Conservation (phyloP, 2,797 vertebrate genomes). For the Synanceia verrucosa region DNA sequence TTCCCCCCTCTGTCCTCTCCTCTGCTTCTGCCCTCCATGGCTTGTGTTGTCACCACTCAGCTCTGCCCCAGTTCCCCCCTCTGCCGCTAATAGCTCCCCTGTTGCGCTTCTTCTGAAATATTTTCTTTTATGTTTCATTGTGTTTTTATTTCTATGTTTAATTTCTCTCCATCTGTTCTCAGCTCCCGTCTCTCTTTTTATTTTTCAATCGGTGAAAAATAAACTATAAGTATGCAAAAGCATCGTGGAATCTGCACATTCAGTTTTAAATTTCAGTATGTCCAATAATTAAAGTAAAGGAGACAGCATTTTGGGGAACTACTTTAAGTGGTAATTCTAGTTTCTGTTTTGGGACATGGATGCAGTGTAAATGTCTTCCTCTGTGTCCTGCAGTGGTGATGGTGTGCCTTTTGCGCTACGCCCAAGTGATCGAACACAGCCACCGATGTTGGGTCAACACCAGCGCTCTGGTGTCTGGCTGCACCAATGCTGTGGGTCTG, state of each 20-base stretch:
- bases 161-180: neutral
- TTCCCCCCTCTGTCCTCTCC: constrained; percentile 26
- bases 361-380: neutral
- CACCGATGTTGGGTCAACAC: constrained; percentile 91
- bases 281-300: neutral
- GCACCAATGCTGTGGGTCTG: constrained; percentile 89
- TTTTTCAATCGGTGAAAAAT: neutral
- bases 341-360: neutral
- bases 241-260: neutral
- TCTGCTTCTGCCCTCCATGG: constrained; percentile 30
- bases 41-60: constrained; percentile 45
- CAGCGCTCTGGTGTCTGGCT: constrained; percentile 88
- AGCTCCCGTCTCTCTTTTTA: neutral
- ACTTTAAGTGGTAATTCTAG: neutral
- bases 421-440: constrained; percentile 91
- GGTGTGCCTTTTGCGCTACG: constrained; percentile 91
- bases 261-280: neutral
- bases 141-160: neutral
- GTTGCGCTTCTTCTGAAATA: constrained; percentile 5
- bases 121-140: neutral
- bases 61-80: constrained; percentile 15
- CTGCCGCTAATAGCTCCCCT: constrained; percentile 26
- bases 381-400: constrained; percentile 84
- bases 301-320: too few species aligned
- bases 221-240: neutral